Conservation (phyloP, 1,140 invertebrate genomes). For the Parasteatoda tepidariorum region DNA sequence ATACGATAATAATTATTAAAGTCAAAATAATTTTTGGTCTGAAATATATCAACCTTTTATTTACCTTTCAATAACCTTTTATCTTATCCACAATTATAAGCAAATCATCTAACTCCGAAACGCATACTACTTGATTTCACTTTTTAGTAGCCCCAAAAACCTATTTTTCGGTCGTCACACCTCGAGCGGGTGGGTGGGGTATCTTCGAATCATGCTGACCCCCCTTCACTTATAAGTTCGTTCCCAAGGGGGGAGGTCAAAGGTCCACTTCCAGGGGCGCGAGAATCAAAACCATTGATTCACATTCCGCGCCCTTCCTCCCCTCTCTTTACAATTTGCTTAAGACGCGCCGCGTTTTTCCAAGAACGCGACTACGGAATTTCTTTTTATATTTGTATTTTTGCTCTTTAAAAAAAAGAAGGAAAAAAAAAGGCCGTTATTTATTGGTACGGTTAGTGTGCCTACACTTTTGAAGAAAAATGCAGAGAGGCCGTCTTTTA, state of each 20-base stretch:
- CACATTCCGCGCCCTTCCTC: constrained; percentile 45
- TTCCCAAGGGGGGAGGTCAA: constrained; percentile 44
- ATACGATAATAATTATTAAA: too few species aligned
- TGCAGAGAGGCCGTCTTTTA: background rate
- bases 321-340: background rate
- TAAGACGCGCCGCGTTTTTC: constrained; percentile 32
- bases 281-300: constrained; percentile 57
- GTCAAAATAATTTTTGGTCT: too few species aligned
- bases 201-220: constrained; percentile 18
- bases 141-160: background rate
- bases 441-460: constrained; percentile 13
- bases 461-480: background rate
- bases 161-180: constrained; percentile 17
- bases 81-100: too few species aligned
- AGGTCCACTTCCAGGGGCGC: constrained; percentile 50
- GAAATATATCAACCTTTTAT: too few species aligned
- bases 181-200: constrained; percentile 38
- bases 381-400: background rate
- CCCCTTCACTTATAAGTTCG: background rate
- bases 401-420: background rate
- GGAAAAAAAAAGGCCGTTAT: constrained; percentile 28
- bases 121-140: background rate
- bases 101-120: too few species aligned
- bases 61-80: too few species aligned
- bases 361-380: constrained; percentile 22